A percentile compares a stretch with the other conserved stretches of the same genome.
phyloP scores from a whole-genome alignment of 1,140 invertebrate species.

The Leucophenga varia region DNA sequence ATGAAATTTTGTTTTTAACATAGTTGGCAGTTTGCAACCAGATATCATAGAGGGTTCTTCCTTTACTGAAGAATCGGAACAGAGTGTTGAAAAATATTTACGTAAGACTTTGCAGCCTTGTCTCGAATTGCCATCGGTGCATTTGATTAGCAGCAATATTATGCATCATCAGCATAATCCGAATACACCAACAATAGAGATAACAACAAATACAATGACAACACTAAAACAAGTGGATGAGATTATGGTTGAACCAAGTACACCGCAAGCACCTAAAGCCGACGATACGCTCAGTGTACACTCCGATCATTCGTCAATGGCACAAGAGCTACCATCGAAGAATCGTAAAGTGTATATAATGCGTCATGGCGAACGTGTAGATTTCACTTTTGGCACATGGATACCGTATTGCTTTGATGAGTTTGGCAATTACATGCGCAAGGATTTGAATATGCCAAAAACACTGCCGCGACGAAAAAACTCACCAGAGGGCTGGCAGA shows the following conservation, averaged over 20 bases:
- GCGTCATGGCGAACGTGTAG: slow-evolving; percentile 75
- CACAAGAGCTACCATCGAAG: slow-evolving; percentile 13
- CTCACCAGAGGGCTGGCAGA: slow-evolving; percentile 68
- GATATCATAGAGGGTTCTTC: slow-evolving; percentile 47
- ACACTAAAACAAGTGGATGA: slow-evolving; percentile 35
- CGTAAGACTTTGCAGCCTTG: slow-evolving; percentile 46
- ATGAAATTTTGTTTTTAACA: background rate
- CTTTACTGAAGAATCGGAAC: slow-evolving; percentile 46
- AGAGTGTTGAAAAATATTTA: slow-evolving; percentile 49
- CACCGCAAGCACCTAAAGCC: slow-evolving; percentile 26
- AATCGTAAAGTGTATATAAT: slow-evolving; percentile 72
- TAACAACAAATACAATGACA: slow-evolving; percentile 29
- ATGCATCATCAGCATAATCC: slow-evolving; percentile 35
- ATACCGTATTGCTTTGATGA: slow-evolving; percentile 84
- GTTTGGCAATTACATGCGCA: slow-evolving; percentile 72
- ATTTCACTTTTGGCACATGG: slow-evolving; percentile 89
- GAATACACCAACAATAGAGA: slow-evolving; percentile 45
- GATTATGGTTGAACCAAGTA: slow-evolving; percentile 44
- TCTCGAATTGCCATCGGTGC: slow-evolving; percentile 39
- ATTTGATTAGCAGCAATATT: slow-evolving; percentile 30
- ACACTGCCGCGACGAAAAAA: slow-evolving; percentile 64
- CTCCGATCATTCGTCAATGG: slow-evolving; percentile 26
- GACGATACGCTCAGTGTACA: slow-evolving; percentile 47
- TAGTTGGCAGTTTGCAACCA: slow-evolving; percentile 28
- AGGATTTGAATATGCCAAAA: slow-evolving; percentile 88